phyloP scores from a whole-genome alignment of 2,113 vertebrate species.

The Perca flavescens region DNA sequence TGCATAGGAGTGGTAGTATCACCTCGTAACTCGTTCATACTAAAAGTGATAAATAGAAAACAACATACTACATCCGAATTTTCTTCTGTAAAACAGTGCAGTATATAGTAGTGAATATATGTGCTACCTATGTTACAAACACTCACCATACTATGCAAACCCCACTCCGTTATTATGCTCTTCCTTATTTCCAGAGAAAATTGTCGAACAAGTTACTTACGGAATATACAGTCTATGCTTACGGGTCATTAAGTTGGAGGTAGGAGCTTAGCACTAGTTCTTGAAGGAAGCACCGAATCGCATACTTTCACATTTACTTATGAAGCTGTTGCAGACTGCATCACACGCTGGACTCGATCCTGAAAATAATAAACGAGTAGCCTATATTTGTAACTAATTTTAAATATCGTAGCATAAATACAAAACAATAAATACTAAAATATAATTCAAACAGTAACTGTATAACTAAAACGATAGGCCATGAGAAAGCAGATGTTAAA shows the following conservation, averaged over 20 bases:
- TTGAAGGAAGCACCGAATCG: neutral
- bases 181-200: neutral
- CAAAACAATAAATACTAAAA: neutral
- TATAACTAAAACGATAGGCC: neutral
- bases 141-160: neutral
- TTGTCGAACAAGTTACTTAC: too few species aligned
- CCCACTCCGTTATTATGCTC: neutral
- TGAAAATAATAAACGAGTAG: neutral
- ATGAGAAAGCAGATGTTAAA: neutral
- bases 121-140: neutral
- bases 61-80: neutral
- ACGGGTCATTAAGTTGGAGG: rapidly evolving
- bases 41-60: neutral
- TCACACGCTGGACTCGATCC: neutral
- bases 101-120: neutral
- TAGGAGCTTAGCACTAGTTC: neutral
- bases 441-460: neutral
- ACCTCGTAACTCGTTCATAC: neutral
- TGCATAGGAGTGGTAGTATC: neutral
- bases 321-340: neutral
- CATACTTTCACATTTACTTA: neutral
- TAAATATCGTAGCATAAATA: neutral
- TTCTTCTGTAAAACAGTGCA: neutral
- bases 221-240: too few species aligned
- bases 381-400: neutral